Conservation (phyloP, 2,888 invertebrate species). For the Apamea crenata region DNA sequence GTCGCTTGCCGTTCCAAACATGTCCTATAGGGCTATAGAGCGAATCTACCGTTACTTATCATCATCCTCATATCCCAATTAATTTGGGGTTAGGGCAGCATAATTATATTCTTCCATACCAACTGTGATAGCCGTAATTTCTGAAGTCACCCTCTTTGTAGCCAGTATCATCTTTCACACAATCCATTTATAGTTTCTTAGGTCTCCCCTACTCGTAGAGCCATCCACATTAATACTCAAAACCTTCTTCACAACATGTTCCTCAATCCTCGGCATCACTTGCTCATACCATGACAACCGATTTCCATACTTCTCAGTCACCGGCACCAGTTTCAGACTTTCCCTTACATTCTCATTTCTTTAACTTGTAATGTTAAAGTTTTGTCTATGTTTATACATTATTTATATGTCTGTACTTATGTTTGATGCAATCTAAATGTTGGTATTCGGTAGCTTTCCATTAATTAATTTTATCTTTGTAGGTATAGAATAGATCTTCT, state of each 20-base stretch:
- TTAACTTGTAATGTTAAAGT: not conserved
- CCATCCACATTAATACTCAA: not conserved
- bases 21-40: not conserved
- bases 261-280: not conserved
- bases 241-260: not conserved
- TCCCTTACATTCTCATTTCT: not conserved
- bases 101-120: not conserved
- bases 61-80: not conserved
- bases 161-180: not conserved
- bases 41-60: not conserved
- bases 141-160: not conserved
- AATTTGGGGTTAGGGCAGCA: not conserved
- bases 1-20: too few species aligned
- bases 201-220: too few species aligned
- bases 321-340: too few species aligned
- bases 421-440: not conserved
- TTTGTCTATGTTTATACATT: not conserved
- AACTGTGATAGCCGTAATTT: not conserved
- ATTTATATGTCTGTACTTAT: not conserved
- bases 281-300: not conserved
- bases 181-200: too few species aligned
- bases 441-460: not conserved
- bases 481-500: slow-evolving; percentile 14
- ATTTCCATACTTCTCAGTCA: not conserved
- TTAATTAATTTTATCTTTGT: slow-evolving; percentile 3